Conservation (phyloP, 2,888 invertebrate genomes). For the Toxonevra muliebris region DNA sequence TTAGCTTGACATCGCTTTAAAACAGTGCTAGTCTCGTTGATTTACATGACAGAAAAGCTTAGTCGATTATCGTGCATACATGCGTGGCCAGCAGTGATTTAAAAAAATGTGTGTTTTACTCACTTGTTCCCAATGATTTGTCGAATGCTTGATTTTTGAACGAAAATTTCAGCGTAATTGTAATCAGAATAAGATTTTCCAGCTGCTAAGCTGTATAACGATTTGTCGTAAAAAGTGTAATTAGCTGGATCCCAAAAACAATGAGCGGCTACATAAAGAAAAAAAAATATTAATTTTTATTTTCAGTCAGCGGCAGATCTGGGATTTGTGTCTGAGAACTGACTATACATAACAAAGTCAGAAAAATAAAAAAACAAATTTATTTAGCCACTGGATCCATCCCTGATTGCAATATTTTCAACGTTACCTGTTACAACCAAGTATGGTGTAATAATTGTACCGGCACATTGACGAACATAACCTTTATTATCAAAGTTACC, state of each 20-base stretch:
- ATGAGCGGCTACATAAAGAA: constrained; percentile 41
- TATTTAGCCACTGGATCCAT: background rate
- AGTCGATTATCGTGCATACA: no score
- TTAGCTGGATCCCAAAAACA: constrained; percentile 45
- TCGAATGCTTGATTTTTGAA: no score
- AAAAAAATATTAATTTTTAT: background rate
- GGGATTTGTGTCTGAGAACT: no score
- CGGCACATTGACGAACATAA: constrained; percentile 45
- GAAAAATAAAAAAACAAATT: constrained; percentile 3
- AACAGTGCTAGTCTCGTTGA: no score
- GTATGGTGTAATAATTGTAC: constrained; percentile 49
- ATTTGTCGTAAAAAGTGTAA: background rate
- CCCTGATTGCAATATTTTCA: background rate
- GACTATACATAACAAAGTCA: background rate
- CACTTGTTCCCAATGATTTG: no score
- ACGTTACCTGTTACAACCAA: constrained; percentile 46
- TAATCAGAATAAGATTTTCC: constrained; percentile 40
- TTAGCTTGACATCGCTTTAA: no score
- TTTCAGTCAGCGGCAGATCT: no score
- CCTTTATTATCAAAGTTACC: background rate
- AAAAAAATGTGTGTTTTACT: no score
- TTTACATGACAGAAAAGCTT: no score
- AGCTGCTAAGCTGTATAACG: constrained; percentile 37
- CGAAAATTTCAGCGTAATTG: constrained; percentile 5
- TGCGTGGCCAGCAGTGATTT: no score